Evolutionary conservation across 2,888 invertebrate genomes (phyloP), one percentile per base, ranked within the genome.

Genomic region (Julus scanicus): DNA sequence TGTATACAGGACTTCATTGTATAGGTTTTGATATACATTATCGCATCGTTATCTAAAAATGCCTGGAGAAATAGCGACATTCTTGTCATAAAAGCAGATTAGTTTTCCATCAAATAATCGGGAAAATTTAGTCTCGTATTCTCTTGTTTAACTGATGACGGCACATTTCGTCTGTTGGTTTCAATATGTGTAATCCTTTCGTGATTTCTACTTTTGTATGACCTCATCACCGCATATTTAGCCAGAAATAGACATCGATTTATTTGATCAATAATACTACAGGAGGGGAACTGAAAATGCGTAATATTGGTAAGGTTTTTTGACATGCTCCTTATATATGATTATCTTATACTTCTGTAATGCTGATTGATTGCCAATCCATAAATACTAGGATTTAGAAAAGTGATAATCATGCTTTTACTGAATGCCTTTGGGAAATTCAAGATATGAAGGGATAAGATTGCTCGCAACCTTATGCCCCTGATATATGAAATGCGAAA

Each of bases 151-250:
- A 71, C 71, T 71, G 71, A 29, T 71, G 71, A 71, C 71, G 29
- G 71, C 20, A 29, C 9, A 71, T 20, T 71, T 71, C 71, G 71
- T 71, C 29, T 71, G 71, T 71, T 71, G 4, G 71, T n/a, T 11
- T n/a, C 57, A 53, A 17, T 6, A 6, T 71, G 29, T 29, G 9
- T 20, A 29, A 71, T 71, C 71, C 71, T 71, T 29, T 9, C 71
- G 71, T 71, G 29, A 71, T 20, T 71, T 71, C 29, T 29, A 71
- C 71, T 20, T 71, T 29, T 29, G 71, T 71, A 29, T 71, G 71
- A 71, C 71, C 71, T 29, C 71, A 71, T 71, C 71, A 29, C 71
- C 71, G 71, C 71, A 71, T 71, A 71, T 71, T 71, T 71, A 71
- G 71, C 71, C 71, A 0, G 29, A 71, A 71, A 71, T 71, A 71